Evolutionary conservation across 2,113 vertebrate species (phyloP).

Genomic region (Petroica traversi): DNA sequence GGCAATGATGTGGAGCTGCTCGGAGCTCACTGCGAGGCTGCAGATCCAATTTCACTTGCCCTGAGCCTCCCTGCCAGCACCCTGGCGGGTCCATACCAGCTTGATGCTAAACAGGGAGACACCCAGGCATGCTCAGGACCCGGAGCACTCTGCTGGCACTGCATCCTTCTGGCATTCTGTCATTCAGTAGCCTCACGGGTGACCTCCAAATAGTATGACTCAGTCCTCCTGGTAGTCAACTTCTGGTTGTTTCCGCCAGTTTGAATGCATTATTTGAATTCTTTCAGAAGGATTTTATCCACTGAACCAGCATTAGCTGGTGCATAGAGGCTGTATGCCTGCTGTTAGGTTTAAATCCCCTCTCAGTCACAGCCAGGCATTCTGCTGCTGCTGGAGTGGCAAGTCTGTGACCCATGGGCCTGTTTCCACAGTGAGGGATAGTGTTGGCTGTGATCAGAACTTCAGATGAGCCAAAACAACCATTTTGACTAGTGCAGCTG

Average conservation of each 20-base stretch:
- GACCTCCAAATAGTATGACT: conserved; percentile 35
- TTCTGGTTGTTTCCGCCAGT: conserved; percentile 30
- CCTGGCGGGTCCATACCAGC: background rate
- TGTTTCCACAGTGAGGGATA: background rate
- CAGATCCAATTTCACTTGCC: background rate
- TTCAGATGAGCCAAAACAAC: background rate
- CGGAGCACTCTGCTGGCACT: background rate
- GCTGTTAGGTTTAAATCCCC: background rate
- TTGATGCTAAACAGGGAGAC: background rate
- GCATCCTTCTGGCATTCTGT: background rate
- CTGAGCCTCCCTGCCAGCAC: accelerated
- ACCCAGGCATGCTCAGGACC: background rate
- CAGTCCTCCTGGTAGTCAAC: conserved; percentile 21
- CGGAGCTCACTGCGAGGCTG: accelerated
- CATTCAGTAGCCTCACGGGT: conserved; percentile 7
- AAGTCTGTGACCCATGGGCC: background rate
- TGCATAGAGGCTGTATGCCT: background rate
- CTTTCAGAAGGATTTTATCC: background rate
- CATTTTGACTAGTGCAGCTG: background rate
- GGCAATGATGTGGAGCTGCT: background rate
- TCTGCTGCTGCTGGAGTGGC: background rate
- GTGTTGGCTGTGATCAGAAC: background rate
- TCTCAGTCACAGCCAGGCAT: background rate
- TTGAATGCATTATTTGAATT: background rate
- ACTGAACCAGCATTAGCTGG: background rate